Base-by-base conservation (phyloP, 1,140 invertebrate genomes). In the Wiebesia pumilae region DNA sequence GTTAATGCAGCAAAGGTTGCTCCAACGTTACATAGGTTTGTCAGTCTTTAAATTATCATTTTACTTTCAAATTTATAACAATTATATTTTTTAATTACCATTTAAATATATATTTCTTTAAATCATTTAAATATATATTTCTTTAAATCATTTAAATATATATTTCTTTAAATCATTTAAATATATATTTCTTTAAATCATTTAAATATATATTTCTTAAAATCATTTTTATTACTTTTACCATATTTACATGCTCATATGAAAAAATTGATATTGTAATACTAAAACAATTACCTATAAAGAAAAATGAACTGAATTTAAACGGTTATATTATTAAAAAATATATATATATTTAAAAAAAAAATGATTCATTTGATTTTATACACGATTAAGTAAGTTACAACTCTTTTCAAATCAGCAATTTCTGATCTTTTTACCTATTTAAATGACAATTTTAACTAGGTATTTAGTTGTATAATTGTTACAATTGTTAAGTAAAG, bases 31-130 rank as follows among this genome's bases (percentile, higher is more conserved):
- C 47, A 58, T 83, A 19, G 65, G 67, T 73, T 58, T 80, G 14
- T 83, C 69, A 83, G 69, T 83, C 67, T 73, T 69, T 47, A 47
- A 69, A 82, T 62, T 38, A 82, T 71, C 40, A 47, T 30, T 38
- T 27, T 81, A 33, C 24, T 82, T 67, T 82, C 40, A 43, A 35
- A 82, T 73, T 82, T n/a, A 33, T 51, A 82, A 33, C 40, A 82
- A 54, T 47, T 47, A 47, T 12, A 47, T 47, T 47, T 47, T 54
- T 10, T 54, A 54, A 54, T 54, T 19, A 10, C 10, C 19, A 14
- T 54, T 54, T 19, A 54, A 19, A 19, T 54, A 14, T 54, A 10
- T 16, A 54, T 16, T 19, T 14, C n/a, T n/a, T n/a, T n/a, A n/a
- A n/a, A n/a, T n/a, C 19, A 54, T 54, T 16, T 54, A 47, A 7